Evolutionary conservation across 2,888 invertebrate genomes (phyloP), one percentile per base, ranked within the genome.

Genomic region (Boloria euphrosyne): DNA sequence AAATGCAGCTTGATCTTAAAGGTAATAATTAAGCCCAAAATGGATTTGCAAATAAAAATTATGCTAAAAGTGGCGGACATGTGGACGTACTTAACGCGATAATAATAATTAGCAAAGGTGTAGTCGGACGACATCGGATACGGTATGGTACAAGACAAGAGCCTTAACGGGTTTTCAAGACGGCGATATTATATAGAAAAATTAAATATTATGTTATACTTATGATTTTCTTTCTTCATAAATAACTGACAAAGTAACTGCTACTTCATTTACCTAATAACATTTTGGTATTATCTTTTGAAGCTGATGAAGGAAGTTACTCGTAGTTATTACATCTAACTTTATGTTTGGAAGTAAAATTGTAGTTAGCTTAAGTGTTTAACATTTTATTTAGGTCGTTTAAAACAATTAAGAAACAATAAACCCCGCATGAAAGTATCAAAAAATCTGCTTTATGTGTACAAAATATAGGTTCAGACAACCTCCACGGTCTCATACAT

Each of bases 401-500:
- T 38, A 10, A 38, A 38, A 7, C 14, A 17, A 58, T 13, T 47
- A 22, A n/a, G n/a, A n/a, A n/a, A 13, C 6, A 13, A 16, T 49
- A 49, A 22, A 59, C 27, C 27, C 13, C 17, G 17, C 13, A 4
- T 38, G 18, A 31, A 13, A 31, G 17, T 31, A 13, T 59, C 49
- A 59, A 31, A 38, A 49, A 16, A 38, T 16, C 31, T 38, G 31
- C 17, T 10, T 49, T 31, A 59, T 38, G 14, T 14, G 16, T 59
- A 6, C 49, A 38, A 59, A 14, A 50, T 49, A 49, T 59, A 59
- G 49, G 59, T 57, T 43, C 55, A 44, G 43, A 62, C 60, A 68
- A 62, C 71, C 69, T 68, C 69, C 75, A 78, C 75, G 75, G 78
- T 81, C 76, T 75, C 73, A 76, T 59, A 80, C 77, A 74, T 71